Percentiles rank a stretch among this genome's conserved stretches.
phyloP scores from a whole-genome alignment of 2,113 vertebrate species.

The Piliocolobus tephrosceles region DNA sequence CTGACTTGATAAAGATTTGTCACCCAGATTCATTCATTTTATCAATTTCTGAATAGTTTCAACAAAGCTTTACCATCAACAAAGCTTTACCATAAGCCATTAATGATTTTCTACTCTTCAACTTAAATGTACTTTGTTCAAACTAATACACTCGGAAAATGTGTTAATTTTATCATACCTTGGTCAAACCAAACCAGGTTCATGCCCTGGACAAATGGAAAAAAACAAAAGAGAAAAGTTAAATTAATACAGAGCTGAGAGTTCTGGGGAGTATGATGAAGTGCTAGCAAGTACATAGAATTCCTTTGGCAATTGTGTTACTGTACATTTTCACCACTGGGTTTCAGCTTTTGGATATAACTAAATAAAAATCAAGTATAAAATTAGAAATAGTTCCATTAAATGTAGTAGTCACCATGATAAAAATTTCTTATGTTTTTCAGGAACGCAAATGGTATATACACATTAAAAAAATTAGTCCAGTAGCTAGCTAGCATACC shows the following conservation, averaged over 20 bases:
- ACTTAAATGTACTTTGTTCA: slow-evolving; percentile 23
- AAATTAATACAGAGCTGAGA: background rate
- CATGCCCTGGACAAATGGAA: background rate
- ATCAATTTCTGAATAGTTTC: background rate
- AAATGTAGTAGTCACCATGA: background rate
- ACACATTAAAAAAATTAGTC: background rate
- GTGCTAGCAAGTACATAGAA: background rate
- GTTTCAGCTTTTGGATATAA: background rate
- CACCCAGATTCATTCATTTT: background rate
- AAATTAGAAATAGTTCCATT: background rate
- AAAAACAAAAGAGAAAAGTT: background rate
- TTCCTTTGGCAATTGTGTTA: background rate
- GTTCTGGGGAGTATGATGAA: background rate
- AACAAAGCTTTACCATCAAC: background rate
- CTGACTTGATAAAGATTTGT: background rate
- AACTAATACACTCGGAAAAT: background rate
- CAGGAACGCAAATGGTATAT: background rate
- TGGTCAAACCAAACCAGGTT: background rate
- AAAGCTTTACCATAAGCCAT: background rate
- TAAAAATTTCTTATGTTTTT: slow-evolving; percentile 3
- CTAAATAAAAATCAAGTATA: slow-evolving; percentile 36
- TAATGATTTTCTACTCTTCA: background rate
- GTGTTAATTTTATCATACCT: background rate
- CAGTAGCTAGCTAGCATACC: background rate
- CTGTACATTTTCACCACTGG: background rate